Evolutionary conservation across 1,140 invertebrate genomes (phyloP), one percentile per base, ranked within the genome.

Genomic region (Pygmarrhopalites habei): DNA sequence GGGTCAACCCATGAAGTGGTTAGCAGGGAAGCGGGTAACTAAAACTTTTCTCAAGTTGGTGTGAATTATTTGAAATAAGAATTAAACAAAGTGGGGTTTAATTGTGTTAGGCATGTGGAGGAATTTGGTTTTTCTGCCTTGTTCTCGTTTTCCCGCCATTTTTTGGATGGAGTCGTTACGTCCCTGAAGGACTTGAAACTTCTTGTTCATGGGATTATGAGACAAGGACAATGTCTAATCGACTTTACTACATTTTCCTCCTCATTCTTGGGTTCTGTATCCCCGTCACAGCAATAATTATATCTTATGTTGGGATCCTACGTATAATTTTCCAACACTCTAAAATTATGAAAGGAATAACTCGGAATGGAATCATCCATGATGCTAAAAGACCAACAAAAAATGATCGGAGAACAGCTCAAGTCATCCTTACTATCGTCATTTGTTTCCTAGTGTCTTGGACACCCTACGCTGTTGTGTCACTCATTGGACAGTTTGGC

Each of bases 151-250:
- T 79, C 1, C 80, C 80, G 4, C 81, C 81, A 0, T 73, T 82
- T 15, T 78, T 82, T 57, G 81, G 81, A 12, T 82, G 79, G 76
- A 77, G 80, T 2, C 64, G 74, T 2, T 83, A 81, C 71, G 74
- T 79, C 0, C 72, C 75, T 0, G 81, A 82, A 72, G 77, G 78
- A 7, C 75, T 82, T 14, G 74, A 77, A 30, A 82, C 80, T 1
- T 80, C 79, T 0, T 83, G 81, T 59, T 81, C 81, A 0, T 80
- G 81, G 73, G 80, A 83, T 71, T 83, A 82, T 72, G 72, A 78
- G 26, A 79, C 77, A 3, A 72, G 73, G 35, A 75, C 74, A 4
- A 26, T 68, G 0, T 67, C 71, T 35, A 79, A 79, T 62, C 15
- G 5, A 35, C 32, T 35, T 35, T 82, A 78, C 70, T 80, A 79